Percentiles rank a stretch among this genome's conserved stretches.
These are phyloP conservation scores for Sebastes trivittatus DNA, from an alignment of 2,797 vertebrate genomes.

Conservation along the genomic window DNA sequence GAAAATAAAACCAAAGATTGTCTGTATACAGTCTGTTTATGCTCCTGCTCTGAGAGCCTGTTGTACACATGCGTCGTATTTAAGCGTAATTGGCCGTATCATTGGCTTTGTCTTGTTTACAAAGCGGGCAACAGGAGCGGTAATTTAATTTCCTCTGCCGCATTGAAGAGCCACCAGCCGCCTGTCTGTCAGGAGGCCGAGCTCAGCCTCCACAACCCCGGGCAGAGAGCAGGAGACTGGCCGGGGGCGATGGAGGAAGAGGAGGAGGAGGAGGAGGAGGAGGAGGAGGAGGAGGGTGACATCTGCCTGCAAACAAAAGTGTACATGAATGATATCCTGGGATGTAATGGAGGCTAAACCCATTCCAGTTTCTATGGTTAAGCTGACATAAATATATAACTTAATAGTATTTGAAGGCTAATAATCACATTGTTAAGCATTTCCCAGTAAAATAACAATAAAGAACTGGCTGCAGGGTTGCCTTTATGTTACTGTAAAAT, in stretches of 20 bases:
- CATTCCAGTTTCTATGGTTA: not conserved
- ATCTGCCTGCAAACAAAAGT: conserved; percentile 66
- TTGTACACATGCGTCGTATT: conserved; percentile 67
- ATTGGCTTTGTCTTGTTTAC: conserved; percentile 88
- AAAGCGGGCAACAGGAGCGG: conserved; percentile 79
- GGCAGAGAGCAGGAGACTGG: conserved; percentile 60
- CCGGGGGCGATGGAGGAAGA: conserved; percentile 55
- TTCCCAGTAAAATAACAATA: no score
- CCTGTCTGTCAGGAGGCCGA: conserved; percentile 65
- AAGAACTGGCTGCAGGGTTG: no score
- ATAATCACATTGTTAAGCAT: no score
- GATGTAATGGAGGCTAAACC: conserved; percentile 1
- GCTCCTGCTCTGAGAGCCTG: conserved; percentile 21
- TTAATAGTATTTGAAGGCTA: not conserved
- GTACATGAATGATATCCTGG: conserved; percentile 38
- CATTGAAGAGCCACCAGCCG: conserved; percentile 82
- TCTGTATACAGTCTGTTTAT: not conserved
- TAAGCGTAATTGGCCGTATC: conserved; percentile 84
- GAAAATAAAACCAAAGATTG: not conserved
- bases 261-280: not conserved
- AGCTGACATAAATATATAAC: conserved; percentile 4
- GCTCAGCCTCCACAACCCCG: conserved; percentile 60
- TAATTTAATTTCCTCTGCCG: conserved; percentile 86
- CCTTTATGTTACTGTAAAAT: no score
- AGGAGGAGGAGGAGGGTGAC: conserved; percentile 30